Base-by-base conservation (phyloP, 2,888 invertebrate species). In the Altica lythri region DNA sequence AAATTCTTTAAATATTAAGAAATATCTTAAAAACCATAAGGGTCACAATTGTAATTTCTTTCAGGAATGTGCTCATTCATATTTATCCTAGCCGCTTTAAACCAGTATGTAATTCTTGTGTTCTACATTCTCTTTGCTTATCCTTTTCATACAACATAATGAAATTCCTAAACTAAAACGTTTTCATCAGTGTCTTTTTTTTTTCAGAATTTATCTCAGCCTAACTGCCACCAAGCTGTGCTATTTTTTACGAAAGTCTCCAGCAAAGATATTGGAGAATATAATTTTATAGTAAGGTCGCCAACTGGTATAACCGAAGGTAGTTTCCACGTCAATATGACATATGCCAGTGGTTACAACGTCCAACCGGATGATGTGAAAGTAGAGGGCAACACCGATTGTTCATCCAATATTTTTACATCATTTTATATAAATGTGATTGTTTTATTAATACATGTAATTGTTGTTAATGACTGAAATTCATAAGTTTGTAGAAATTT, bases 241-340 rank as follows among this genome's bases (percentile, higher is more conserved):
- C 73, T 85, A 61, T 83, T 79, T 61, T 80, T 86, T 63, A 77
- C 79, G 40, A 78, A 79, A 64, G 82, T 85, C 38, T 79, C 80
- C 48, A 76, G 76, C 53, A 76, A 78, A 27, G 84, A 86, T 72
- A 79, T 80, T 9, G 86, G 86, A 17, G 86, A 86, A 72, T 84
- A 85, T 75, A 77, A 80, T 59, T 79, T 86, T 61, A 74, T 86
- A 57, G 85, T 85, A 19, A 80, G 83, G 63, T 86, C 86, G 45
- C 75, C 80, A 29, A 80, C 80, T 64, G 86, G 86, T 48, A 76
- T 84, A 60, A 80, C 83, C 37, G 85, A 86, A 72, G 84, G 84
- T 43, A 79, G 79, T 60, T 81, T 86, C 68, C 78, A 79, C 65
- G 78, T 86, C 61, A 85, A 85, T 72, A 81, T 85, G 71, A 84